phyloP scores from a whole-genome alignment of 2,797 vertebrate genomes.

The Orestias chungarensis region DNA sequence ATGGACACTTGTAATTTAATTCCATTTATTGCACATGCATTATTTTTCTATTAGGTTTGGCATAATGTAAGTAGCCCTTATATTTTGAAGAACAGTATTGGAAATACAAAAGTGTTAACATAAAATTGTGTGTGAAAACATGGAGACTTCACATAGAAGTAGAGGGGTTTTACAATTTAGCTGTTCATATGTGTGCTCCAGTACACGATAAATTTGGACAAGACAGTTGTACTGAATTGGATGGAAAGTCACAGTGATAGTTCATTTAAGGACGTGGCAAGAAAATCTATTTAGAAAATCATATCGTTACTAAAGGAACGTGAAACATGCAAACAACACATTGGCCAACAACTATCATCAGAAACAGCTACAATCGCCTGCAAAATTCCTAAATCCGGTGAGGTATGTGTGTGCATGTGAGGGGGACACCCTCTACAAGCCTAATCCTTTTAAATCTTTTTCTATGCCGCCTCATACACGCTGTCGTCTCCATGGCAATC shows the following conservation, averaged over 20 bases:
- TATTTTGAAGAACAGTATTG: not conserved
- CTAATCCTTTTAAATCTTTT: conserved; percentile 66
- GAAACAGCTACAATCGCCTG: conserved; percentile 11
- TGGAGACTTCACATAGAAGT: too few relatives aligned
- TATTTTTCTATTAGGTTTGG: too few relatives aligned
- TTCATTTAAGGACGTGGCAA: too few relatives aligned
- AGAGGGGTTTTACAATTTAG: too few relatives aligned
- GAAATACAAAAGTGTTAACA: too few relatives aligned
- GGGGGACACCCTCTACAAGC: conserved; percentile 64
- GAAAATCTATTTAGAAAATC: conserved; percentile 48
- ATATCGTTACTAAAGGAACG: conserved; percentile 32
- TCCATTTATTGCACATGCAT: not conserved
- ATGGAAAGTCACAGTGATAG: conserved; percentile 52
- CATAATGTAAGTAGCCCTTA: too few relatives aligned
- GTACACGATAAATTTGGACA: conserved; percentile 30
- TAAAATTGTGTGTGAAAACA: too few relatives aligned
- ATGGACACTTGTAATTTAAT: not conserved
- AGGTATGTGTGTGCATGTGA: conserved; percentile 35
- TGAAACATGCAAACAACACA: conserved; percentile 51
- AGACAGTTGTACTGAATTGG: conserved; percentile 53
- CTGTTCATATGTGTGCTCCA: too few relatives aligned
- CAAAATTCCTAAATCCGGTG: conserved; percentile 55
- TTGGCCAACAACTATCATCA: conserved; percentile 4
- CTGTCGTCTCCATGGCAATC: conserved; percentile 63
- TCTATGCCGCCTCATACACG: conserved; percentile 49